Evolutionary conservation across 2,797 vertebrate genomes (phyloP).

Genomic region (Arrhamphus sclerolepis): DNA sequence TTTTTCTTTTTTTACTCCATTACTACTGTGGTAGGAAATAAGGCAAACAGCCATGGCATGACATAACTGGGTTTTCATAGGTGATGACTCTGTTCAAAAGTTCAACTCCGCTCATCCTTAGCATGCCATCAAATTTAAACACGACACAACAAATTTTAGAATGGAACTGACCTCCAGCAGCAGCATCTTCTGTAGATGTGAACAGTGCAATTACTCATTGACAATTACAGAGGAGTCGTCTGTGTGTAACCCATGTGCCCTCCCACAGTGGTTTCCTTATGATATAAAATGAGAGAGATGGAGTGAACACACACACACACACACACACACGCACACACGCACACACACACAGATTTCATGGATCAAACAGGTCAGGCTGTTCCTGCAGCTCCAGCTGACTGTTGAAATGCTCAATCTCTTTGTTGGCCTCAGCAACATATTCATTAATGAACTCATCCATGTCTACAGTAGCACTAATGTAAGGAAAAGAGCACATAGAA

Average conservation of each 20-base stretch:
- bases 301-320: no score
- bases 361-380: slow-evolving; percentile 91
- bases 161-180: slow-evolving; percentile 10
- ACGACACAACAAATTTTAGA: slow-evolving; percentile 17
- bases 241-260: slow-evolving; percentile 1
- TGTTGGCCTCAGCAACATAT: slow-evolving; percentile 90
- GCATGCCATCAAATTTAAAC: slow-evolving; percentile 13
- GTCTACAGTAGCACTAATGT: slow-evolving; percentile 79
- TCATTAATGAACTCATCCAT: slow-evolving; percentile 95
- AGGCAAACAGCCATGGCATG: slow-evolving; percentile 4
- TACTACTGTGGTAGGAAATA: neutral
- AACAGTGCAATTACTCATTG: slow-evolving; percentile 37
- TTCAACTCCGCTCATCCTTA: slow-evolving; percentile 10
- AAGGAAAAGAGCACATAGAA: slow-evolving; percentile 70
- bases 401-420: slow-evolving; percentile 93
- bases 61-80: slow-evolving; percentile 7
- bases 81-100: slow-evolving; percentile 19
- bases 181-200: slow-evolving; percentile 19
- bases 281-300: no score
- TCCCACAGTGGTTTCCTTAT: slow-evolving; percentile 19
- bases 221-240: slow-evolving; percentile 33
- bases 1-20: slow-evolving; percentile 18
- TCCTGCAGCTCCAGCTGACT: slow-evolving; percentile 88
- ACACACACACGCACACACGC: no score
- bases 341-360: slow-evolving; percentile 36